Base-by-base conservation (phyloP, 2,797 vertebrate genomes). In the Danio choprae region DNA sequence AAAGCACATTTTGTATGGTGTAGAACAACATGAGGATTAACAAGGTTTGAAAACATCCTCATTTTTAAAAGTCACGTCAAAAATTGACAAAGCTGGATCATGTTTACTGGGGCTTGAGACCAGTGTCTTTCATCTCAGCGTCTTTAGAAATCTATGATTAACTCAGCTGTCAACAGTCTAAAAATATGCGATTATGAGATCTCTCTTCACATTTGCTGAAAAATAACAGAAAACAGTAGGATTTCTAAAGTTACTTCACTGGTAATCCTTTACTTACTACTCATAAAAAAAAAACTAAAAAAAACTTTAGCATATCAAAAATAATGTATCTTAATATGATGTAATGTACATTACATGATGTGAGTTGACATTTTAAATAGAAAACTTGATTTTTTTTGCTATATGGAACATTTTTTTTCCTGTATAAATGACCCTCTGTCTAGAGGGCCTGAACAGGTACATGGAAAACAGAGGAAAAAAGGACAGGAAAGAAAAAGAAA, bases 151-250 rank as follows among this genome's bases (percentile, higher is more conserved):
- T 29, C 41, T 36, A 46, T 12, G 41, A 73, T 44, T 59, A 43
- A 22, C 40, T 22, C 18, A 15, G 18, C 53, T 58, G 40, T 72
- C 53, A 72, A 44, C 69, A 58, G 38, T 13, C 50, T 13, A 43
- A 72, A 41, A 58, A 16, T 58, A 10, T 13, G 48, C 8, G 36
- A 70, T 70, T 70, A 70, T 70, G 68, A 53, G 68, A 70, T 55
- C 68, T 53, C n/a, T 70, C 68, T 53, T 70, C 68, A 12, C 11
- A 6, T 70, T 38, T 40, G 6, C 48, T 40, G 15, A 29, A 8
- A 22, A 11, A 69, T 29, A 51, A 68, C 9, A 50, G 38, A 0
- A 10, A 18, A 13, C 38, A 22, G 51, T 22, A 1, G 51, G 51
- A 56, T 41, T 15, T 72, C 18, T 73, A 41, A 67, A 11, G 20